Percentiles rank a stretch among this genome's conserved stretches.
phyloP scores from a whole-genome alignment of 2,113 vertebrate genomes.

The Polypterus senegalus region DNA sequence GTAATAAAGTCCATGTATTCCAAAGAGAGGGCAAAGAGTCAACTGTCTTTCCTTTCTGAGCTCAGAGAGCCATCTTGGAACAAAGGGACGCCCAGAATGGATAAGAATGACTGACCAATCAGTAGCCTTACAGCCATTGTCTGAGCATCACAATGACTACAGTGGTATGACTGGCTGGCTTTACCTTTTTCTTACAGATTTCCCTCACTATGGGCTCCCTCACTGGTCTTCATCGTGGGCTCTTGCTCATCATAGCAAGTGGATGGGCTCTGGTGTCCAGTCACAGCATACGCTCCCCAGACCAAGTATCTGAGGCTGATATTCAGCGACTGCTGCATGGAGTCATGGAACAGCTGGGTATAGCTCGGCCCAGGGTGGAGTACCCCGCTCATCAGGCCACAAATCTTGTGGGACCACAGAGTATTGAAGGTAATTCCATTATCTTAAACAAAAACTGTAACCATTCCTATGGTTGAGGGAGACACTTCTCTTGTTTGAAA shows the following conservation, averaged over 20 bases:
- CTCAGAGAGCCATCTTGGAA: no score
- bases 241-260: constrained; percentile 48
- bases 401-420: constrained; percentile 88
- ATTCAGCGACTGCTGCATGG: constrained; percentile 91
- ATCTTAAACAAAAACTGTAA: no score
- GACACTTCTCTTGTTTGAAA: no score
- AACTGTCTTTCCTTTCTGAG: no score
- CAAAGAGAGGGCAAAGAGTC: no score
- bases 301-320: constrained; percentile 78
- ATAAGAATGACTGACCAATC: no score
- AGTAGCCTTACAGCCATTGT: no score
- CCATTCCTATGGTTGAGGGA: no score
- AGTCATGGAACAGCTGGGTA: constrained; percentile 91
- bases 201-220: constrained; percentile 22
- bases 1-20: no score
- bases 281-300: constrained; percentile 58
- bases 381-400: constrained; percentile 90
- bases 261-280: constrained; percentile 46
- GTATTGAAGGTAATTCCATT: constrained; percentile 72
- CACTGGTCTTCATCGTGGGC: constrained; percentile 19
- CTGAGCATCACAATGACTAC: no score
- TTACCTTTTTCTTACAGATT: background rate
- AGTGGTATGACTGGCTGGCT: no score
- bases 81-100: no score
- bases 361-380: constrained; percentile 85